Evolutionary conservation across 2,888 invertebrate genomes (phyloP).

Genomic region (Leucophora obtusa): DNA sequence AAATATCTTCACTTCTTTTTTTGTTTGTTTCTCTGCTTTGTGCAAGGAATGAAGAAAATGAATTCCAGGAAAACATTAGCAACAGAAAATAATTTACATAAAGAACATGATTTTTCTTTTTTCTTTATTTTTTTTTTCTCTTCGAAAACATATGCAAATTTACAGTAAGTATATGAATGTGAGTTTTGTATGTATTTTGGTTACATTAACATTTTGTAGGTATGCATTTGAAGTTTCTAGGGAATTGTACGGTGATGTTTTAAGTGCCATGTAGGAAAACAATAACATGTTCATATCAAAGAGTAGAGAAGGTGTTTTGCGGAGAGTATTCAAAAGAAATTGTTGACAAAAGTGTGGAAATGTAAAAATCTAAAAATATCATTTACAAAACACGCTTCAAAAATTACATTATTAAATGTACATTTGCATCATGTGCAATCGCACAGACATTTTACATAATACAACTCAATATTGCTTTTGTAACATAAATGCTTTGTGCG

Average conservation of each 20-base stretch:
- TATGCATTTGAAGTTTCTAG: background rate
- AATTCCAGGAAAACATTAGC: conserved; percentile 71
- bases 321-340: background rate
- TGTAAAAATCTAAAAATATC: conserved; percentile 71
- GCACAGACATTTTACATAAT: no score
- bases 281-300: conserved; percentile 3
- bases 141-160: conserved; percentile 42
- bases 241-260: background rate
- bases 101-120: conserved; percentile 25
- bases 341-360: no score
- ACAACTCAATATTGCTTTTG: no score
- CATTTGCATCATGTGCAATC: no score
- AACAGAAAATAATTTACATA: conserved; percentile 61
- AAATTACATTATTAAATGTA: conserved; percentile 75
- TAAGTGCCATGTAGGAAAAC: background rate
- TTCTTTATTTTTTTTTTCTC: background rate
- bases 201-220: conserved; percentile 20
- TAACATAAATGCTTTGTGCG: no score
- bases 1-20: background rate
- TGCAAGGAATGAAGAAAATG: conserved; percentile 55
- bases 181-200: conserved; percentile 7
- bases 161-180: background rate
- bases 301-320: background rate
- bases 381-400: conserved; percentile 71
- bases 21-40: background rate